phyloP scores from a whole-genome alignment of 2,888 invertebrate genomes.

The Stenurella melanura region DNA sequence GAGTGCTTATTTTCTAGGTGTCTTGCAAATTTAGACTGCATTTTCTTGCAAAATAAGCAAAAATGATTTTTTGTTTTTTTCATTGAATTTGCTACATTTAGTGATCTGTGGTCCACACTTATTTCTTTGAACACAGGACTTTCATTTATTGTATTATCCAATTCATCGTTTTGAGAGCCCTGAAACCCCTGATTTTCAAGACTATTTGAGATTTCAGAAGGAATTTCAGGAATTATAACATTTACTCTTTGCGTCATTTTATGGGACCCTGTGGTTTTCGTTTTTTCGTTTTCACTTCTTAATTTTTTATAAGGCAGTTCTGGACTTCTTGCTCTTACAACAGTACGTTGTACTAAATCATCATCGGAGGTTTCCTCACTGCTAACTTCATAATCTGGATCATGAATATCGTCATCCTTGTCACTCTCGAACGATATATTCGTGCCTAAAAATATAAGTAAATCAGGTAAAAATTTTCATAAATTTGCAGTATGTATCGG shows the following conservation, averaged over 20 bases:
- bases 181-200: not conserved
- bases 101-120: constrained; percentile 22
- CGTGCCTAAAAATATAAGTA: constrained; percentile 14
- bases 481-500: not conserved
- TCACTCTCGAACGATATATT: constrained; percentile 2
- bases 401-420: constrained; percentile 10
- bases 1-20: constrained; percentile 34
- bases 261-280: not conserved
- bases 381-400: constrained; percentile 16
- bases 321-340: not conserved
- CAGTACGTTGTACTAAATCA: constrained; percentile 12
- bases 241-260: not conserved
- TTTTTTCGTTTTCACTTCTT: constrained; percentile 13
- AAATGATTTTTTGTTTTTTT: constrained; percentile 32
- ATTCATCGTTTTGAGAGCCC: not conserved
- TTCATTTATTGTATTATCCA: constrained; percentile 2
- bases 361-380: constrained; percentile 23
- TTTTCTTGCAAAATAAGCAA: constrained; percentile 33
- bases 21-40: constrained; percentile 35
- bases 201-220: not conserved
- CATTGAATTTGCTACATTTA: not conserved
- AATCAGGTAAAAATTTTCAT: not conserved
- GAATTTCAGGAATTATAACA: constrained; percentile 2
- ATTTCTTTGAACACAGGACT: constrained; percentile 10
- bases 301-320: not conserved